Evolutionary conservation across 2,113 vertebrate species (phyloP), one percentile per base, ranked within the genome.

Genomic region (Chamaea fasciata): DNA sequence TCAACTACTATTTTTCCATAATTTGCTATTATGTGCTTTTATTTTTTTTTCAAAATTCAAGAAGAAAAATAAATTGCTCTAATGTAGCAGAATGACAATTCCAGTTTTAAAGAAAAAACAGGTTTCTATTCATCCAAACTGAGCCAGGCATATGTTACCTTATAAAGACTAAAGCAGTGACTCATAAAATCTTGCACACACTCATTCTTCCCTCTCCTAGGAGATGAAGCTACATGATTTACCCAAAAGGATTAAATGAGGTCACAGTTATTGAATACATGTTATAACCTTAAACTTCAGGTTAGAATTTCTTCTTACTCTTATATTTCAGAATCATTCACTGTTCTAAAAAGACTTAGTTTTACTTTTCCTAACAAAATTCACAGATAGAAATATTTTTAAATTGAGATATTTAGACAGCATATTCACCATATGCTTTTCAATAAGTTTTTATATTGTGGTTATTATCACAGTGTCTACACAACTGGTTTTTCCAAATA

Each of bases 191-290:
- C 82, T 78, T 67, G 79, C 75, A 67, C 31, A 44, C 44, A 59
- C 42, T 13, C 55, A 90, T 88, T 83, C 73, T 44, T 87, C 28
- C 63, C 79, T 83, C 83, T 90, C 82, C 75, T 63, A 88, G 87
- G 89, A 92, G 85, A 95, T 80, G 59, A 92, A 63, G 46, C 63
- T 83, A 80, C 79, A 44, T 31, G 44, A 80, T 63, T 91, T 88
- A 94, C 90, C 90, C 90, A 67, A 55, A 96, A 95, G 87, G 75
- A 93, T 91, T 95, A 91, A 94, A 88, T 13, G 44, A 81, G 84
- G 91, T 92, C 93, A 95, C 46, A 82, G 9, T 80, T 90, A 65
- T n/a, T 85, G 56, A 78, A 90, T 63, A 69, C 11, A 56, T 59
- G 35, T 50, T 85, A 86, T 74, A 88, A 93, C 52, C 56, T 88